Conservation (phyloP, 1,140 invertebrate genomes). For the Mycetomoellerius zeteki region DNA sequence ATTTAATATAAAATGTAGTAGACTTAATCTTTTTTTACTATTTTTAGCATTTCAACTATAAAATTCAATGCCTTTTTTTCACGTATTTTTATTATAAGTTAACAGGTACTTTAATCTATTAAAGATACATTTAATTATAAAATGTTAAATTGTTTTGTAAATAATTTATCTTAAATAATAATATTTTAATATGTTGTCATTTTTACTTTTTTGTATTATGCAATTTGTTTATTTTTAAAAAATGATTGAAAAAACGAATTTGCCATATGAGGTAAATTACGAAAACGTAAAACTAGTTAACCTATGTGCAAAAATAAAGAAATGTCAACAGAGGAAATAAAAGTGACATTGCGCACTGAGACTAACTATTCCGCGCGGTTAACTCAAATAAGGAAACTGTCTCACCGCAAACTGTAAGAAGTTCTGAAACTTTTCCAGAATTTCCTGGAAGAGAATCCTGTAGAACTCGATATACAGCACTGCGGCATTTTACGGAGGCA, state of each 20-base stretch:
- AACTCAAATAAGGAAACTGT: slow-evolving; percentile 70
- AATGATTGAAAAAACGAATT: not conserved
- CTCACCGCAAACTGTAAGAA: slow-evolving; percentile 41
- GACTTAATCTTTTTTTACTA: not conserved
- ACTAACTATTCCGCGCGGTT: slow-evolving; percentile 62
- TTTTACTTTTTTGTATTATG: not conserved
- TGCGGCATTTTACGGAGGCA: slow-evolving; percentile 55
- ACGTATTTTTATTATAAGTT: too few species aligned
- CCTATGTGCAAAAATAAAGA: slow-evolving; percentile 31
- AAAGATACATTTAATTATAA: not conserved
- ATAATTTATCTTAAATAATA: slow-evolving; percentile 6
- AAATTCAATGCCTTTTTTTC: too few species aligned
- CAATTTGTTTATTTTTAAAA: not conserved
- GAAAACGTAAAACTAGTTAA: not conserved
- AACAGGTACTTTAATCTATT: too few species aligned
- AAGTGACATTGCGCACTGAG: slow-evolving; percentile 41
- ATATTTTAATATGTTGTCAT: not conserved
- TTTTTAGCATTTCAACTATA: too few species aligned
- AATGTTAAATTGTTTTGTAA: not conserved
- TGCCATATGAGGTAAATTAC: slow-evolving; percentile 3
- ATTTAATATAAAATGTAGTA: not conserved
- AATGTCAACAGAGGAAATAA: slow-evolving; percentile 40
- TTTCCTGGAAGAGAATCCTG: slow-evolving; percentile 34
- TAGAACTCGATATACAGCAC: slow-evolving; percentile 28
- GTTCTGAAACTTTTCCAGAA: slow-evolving; percentile 47